Evolutionary conservation across 1,140 invertebrate species (phyloP).

Genomic region (Lepidurus packardi): DNA sequence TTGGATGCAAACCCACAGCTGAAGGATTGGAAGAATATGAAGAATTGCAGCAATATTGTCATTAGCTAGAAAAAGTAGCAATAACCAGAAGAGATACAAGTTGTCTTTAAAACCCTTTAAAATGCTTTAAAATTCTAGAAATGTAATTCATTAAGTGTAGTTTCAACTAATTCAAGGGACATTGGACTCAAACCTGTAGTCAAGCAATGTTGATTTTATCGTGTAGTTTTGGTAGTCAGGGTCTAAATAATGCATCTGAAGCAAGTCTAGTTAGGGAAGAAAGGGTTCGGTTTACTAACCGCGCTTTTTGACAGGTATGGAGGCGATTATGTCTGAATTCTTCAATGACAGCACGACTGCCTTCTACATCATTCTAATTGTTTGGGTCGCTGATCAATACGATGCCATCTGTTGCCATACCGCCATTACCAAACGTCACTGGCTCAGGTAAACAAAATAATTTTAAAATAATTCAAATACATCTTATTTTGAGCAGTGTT

Average conservation of each 20-base stretch:
- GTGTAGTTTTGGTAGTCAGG: conserved; percentile 9
- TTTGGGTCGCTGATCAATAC: conserved; percentile 98
- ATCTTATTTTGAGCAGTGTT: background rate
- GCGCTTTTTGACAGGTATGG: conserved; percentile 78
- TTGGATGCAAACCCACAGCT: too few relatives aligned
- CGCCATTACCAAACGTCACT: conserved; percentile 87
- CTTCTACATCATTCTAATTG: conserved; percentile 97
- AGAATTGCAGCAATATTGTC: too few relatives aligned
- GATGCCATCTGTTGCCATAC: conserved; percentile 97
- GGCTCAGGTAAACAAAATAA: conserved; percentile 75
- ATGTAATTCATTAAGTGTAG: background rate
- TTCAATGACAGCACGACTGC: conserved; percentile 98
- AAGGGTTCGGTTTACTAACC: conserved; percentile 24
- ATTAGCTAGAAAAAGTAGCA: too few relatives aligned
- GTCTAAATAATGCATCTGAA: background rate
- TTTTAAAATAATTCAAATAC: too few relatives aligned
- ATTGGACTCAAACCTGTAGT: background rate
- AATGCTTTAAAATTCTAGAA: too few relatives aligned
- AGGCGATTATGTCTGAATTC: conserved; percentile 99
- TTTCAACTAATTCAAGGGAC: background rate
- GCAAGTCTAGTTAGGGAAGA: background rate
- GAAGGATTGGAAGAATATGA: too few relatives aligned
- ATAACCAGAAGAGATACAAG: too few relatives aligned
- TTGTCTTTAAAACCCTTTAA: too few relatives aligned
- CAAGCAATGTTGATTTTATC: conserved; percentile 17